Evolutionary conservation across 2,797 vertebrate species (phyloP), one percentile per base, ranked within the genome.

Genomic region (Sandelia bainsii): DNA sequence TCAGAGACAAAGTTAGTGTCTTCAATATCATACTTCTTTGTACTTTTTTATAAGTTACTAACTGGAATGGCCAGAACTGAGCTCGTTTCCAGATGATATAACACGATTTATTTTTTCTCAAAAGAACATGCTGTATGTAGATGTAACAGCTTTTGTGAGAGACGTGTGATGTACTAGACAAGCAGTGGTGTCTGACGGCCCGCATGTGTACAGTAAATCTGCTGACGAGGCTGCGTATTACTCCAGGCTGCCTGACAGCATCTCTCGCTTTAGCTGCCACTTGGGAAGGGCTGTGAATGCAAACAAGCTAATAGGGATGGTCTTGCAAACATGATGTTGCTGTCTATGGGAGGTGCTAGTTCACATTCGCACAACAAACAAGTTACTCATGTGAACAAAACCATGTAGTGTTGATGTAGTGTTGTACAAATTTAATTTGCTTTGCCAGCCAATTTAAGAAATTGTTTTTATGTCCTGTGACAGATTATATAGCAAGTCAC

Each of bases 1-100:
- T 99, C 84, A 96, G 93, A 87, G 92, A 94, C 75, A 97, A 98
- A 95, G 98, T 99, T 42, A 78, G 88, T 64, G 25, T n/a, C 25
- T 74, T 63, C 45, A 29, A 60, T 72, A 44, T 67, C 22, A 27
- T 8, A 19, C 29, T 29, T 34, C 5, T 23, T 68, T 34, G 46
- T 39, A 25, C 37, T 60, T 20, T 37, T 76, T 51, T 63, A 20
- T 56, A 50, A 22, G 11, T 64, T 48, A 50, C 22, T 77, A 20
- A 37, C 9, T 62, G 22, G 1, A 60, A 17, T 22, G 51, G 27
- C 59, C 14, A 53, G 9, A 63, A 60, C 16, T 23, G 9, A 58
- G 11, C 25, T 49, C 9, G n/a, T 49, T 62, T 58, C 34, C 29
- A 34, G n/a, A 39, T 10, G 34, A 40, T 49, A n/a, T 52, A 2